phyloP scores from a whole-genome alignment of 2,888 invertebrate species.

The Disparrhopalites patrizii region DNA sequence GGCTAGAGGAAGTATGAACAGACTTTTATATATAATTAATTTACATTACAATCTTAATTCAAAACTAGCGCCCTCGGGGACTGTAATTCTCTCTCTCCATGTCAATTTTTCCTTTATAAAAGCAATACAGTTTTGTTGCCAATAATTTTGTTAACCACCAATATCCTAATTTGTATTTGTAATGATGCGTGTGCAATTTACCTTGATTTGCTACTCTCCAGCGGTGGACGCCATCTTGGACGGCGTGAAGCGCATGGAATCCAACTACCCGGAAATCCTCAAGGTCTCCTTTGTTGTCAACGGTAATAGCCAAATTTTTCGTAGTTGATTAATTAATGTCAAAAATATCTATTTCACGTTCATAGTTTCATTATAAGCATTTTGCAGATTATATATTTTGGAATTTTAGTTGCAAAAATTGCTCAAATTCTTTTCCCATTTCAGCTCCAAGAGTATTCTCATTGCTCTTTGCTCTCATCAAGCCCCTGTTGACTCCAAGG shows the following conservation, averaged over 20 bases:
- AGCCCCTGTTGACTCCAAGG: conserved; percentile 32
- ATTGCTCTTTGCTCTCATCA: conserved; percentile 33
- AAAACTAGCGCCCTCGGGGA: too few relatives aligned
- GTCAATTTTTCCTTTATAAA: too few relatives aligned
- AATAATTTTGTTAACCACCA: too few relatives aligned
- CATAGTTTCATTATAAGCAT: not conserved
- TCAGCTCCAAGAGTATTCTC: conserved; percentile 31
- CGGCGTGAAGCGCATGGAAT: conserved; percentile 22
- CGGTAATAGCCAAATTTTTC: conserved; percentile 15
- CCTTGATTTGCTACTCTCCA: too few relatives aligned
- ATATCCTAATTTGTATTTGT: too few relatives aligned
- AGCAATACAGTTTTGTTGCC: too few relatives aligned
- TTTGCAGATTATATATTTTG: not conserved
- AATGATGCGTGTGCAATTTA: too few relatives aligned
- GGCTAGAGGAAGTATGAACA: conserved; percentile 15
- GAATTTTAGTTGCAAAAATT: not conserved
- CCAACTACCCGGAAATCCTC: conserved; percentile 31
- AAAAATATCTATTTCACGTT: not conserved
- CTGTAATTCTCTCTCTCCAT: too few relatives aligned
- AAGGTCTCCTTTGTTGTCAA: conserved; percentile 20
- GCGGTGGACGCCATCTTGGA: conserved; percentile 29
- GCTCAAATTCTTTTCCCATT: not conserved
- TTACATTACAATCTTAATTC: too few relatives aligned
- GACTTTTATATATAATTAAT: too few relatives aligned
- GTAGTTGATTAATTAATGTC: not conserved